phyloP scores from a whole-genome alignment of 2,797 vertebrate species.

The Gambusia yucatana region DNA sequence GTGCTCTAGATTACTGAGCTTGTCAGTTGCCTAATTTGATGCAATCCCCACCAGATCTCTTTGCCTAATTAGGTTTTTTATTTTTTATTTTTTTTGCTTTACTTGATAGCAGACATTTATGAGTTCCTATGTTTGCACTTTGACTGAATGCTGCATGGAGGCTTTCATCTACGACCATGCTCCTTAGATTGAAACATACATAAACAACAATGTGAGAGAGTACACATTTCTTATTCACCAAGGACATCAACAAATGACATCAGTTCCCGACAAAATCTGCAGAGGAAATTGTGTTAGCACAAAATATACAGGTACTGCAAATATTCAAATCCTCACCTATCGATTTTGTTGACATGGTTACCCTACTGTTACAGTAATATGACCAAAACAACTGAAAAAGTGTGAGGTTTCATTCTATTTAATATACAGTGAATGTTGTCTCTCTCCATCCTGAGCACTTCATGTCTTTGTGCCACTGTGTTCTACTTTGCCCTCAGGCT shows the following conservation, averaged over 20 bases:
- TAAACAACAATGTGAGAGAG: constrained; percentile 50
- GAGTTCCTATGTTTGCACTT: constrained; percentile 53
- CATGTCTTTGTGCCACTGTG: constrained; percentile 51
- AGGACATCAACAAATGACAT: constrained; percentile 46
- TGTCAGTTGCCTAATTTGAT: constrained; percentile 75
- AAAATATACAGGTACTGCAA: constrained; percentile 3
- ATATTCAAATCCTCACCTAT: constrained; percentile 23
- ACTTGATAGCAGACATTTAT: constrained; percentile 59
- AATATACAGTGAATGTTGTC: constrained; percentile 22
- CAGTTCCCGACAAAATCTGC: constrained; percentile 49
- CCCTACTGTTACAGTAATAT: constrained; percentile 36
- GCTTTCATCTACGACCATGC: constrained; percentile 48
- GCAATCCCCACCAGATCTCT: constrained; percentile 65
- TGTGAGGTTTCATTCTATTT: constrained; percentile 37
- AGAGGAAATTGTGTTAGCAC: constrained; percentile 51
- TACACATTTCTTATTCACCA: constrained; percentile 47
- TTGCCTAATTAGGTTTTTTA: constrained; percentile 65
- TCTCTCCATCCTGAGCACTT: constrained; percentile 41
- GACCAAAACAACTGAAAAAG: constrained; percentile 44
- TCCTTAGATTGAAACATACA: constrained; percentile 31
- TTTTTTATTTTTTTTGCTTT: constrained; percentile 39
- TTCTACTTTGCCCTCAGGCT: constrained; percentile 50
- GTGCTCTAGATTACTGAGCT: constrained; percentile 64
- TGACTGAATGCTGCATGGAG: constrained; percentile 29
- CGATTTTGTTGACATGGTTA: constrained; percentile 37